Percentiles rank a stretch among this genome's conserved stretches.
phyloP scores from a whole-genome alignment of 2,113 vertebrate species.

The Thunnus maccoyii region DNA sequence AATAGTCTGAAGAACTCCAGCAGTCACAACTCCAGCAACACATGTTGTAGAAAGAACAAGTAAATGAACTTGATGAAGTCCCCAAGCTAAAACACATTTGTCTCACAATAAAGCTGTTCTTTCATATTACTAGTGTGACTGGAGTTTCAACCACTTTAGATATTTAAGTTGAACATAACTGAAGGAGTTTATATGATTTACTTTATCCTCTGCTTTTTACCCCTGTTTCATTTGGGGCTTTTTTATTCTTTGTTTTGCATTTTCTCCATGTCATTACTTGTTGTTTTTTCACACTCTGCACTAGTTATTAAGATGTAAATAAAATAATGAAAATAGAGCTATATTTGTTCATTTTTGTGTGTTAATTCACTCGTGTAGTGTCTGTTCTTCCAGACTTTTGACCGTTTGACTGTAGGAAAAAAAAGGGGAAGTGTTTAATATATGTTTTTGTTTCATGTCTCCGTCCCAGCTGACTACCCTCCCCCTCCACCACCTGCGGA shows the following conservation, averaged over 20 bases:
- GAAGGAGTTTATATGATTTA: background rate
- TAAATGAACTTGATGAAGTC: too few species aligned
- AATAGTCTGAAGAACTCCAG: too few species aligned
- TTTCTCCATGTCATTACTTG: background rate
- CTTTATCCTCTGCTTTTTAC: background rate
- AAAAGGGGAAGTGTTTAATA: slow-evolving; percentile 69
- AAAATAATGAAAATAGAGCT: background rate
- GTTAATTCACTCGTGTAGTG: background rate
- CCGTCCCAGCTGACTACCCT: slow-evolving; percentile 84
- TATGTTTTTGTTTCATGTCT: slow-evolving; percentile 52
- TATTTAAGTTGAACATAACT: background rate
- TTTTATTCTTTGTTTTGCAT: background rate
- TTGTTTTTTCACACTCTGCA: background rate
- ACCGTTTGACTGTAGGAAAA: slow-evolving; percentile 53
- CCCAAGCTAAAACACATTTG: too few species aligned
- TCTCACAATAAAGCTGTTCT: too few species aligned
- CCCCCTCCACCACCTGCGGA: slow-evolving; percentile 88
- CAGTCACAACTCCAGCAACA: too few species aligned
- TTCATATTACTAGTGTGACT: too few species aligned
- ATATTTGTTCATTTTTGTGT: background rate
- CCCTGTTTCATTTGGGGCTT: too few species aligned
- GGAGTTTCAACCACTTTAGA: too few species aligned
- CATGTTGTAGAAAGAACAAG: too few species aligned
- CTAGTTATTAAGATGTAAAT: background rate
- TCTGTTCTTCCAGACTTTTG: slow-evolving; percentile 33